Conservation (phyloP, 2,797 vertebrate species). For the Centropyge bicolor region DNA sequence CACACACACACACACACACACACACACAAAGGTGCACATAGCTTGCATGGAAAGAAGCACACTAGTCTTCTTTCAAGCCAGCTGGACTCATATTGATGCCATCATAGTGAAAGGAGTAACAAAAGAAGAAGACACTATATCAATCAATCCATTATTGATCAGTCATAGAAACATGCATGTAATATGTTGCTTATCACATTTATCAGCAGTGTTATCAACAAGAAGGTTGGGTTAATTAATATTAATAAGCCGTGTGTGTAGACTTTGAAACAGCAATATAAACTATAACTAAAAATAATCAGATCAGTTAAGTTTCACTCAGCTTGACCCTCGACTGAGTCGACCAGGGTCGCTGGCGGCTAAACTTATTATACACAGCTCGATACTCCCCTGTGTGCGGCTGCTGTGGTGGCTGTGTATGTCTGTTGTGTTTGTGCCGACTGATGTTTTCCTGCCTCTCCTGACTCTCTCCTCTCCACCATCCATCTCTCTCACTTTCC, state of each 20-base stretch:
- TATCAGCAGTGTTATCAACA: no score
- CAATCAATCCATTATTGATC: background rate
- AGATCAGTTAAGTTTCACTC: background rate
- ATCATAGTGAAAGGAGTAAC: background rate
- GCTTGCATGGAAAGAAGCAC: background rate
- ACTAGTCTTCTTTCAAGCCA: background rate
- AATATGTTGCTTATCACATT: no score
- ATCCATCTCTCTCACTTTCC: slow-evolving; percentile 35
- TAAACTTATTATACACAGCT: slow-evolving; percentile 49
- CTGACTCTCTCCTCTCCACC: slow-evolving; percentile 31
- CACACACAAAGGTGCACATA: background rate
- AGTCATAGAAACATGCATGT: no score
- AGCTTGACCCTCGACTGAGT: slow-evolving; percentile 41
- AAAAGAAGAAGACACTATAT: background rate
- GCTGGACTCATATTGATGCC: background rate
- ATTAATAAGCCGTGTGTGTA: background rate
- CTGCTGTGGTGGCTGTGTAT: slow-evolving; percentile 37
- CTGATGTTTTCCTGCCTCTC: slow-evolving; percentile 25
- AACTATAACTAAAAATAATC: background rate
- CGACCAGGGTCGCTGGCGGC: slow-evolving; percentile 29
- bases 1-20: slow-evolving; percentile 2
- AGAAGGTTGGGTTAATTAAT: background rate
- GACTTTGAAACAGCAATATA: background rate
- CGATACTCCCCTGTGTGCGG: slow-evolving; percentile 29
- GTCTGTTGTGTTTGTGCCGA: slow-evolving; percentile 20